Base-by-base conservation (phyloP, 2,888 invertebrate species). In the Laspeyria flexula region DNA sequence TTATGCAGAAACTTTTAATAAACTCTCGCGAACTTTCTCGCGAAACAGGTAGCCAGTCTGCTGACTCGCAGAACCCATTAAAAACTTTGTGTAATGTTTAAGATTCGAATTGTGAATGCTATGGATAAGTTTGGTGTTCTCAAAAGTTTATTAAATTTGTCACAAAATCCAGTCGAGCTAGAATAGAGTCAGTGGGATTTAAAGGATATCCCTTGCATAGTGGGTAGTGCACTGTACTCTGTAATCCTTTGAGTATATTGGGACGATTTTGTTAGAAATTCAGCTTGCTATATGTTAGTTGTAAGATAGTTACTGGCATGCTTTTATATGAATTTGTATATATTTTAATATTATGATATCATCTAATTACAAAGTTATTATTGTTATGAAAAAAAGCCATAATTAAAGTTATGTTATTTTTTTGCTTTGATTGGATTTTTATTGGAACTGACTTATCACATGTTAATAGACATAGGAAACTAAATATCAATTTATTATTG, bases 1-100 rank as follows among this genome's bases (percentile, higher is more conserved):
- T 53, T 21, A 55, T 50, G 44, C 49, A 45, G 47, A 50, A 45
- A 43, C 31, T 39, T 53, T 40, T 30, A 33, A 44, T 34, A 33
- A 38, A 45, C 34, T 60, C 34, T 13, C n/a, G n/a, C n/a, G 9
- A 46, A 52, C 30, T 44, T 60, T 21, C 18, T 4, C n/a, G 31
- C 41, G 44, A 55, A 61, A 46, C 46, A 55, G 51, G 52, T 47
- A 45, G 42, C 31, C 44, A 45, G 50, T 50, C 42, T 50, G 35
- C 29, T 43, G 49, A 44, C 49, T 50, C 18, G 25, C 39, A 40
- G 34, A 47, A 31, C 30, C 43, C 35, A 54, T 64, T 60, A 43
- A 53, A 65, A 55, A 43, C 23, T 57, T 65, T 58, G 25, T 40
- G 46, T 33, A 41, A 11, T 30, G 2, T 46, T 44, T 38, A 35